Evolutionary conservation across 2,888 invertebrate genomes (phyloP), one percentile per base, ranked within the genome.

Genomic region (Pyrgus malvae): DNA sequence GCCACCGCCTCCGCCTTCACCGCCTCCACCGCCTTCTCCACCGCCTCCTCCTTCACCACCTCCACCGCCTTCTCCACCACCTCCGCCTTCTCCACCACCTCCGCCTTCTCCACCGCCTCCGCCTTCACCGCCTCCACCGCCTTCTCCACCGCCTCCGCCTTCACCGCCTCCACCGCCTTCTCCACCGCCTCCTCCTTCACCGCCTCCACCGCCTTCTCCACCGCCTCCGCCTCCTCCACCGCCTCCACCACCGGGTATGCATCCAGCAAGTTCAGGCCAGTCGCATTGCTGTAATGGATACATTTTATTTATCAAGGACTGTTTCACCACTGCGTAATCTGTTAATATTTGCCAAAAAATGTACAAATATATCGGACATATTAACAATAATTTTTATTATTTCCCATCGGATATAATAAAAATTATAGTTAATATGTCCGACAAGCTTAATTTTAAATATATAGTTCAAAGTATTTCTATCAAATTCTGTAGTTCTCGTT

Each of bases 231-330:
- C 27, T 12, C 9, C 42, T 9, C 2, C 42, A 3, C 31, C 45
- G 0, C 48, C 49, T 0, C 27, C 54, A 0, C 41, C 51, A 1
- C 25, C 55, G 16, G 55, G 48, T 19, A 56, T 48, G 41, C 71
- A 71, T 8, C 61, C 65, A 12, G 63, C 71, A 14, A 54, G 60
- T 17, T 55, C 55, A 1, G 68, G 68, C 55, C 61, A 64, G 46
- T 71, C 71, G 38, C 71, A 72, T 19, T 62, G 55, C 70, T 71
- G 56, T 4, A 57, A 50, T 16, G 14, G n/a, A 16, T 21, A 40
- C n/a, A n/a, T n/a, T n/a, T n/a, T n/a, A n/a, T n/a, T n/a, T n/a
- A n/a, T n/a, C n/a, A n/a, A n/a, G n/a, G n/a, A n/a, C n/a, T n/a
- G n/a, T n/a, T n/a, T n/a, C n/a, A n/a, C n/a, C n/a, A n/a, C n/a